phyloP scores from a whole-genome alignment of 2,888 invertebrate genomes.

The Lymantria dispar region DNA sequence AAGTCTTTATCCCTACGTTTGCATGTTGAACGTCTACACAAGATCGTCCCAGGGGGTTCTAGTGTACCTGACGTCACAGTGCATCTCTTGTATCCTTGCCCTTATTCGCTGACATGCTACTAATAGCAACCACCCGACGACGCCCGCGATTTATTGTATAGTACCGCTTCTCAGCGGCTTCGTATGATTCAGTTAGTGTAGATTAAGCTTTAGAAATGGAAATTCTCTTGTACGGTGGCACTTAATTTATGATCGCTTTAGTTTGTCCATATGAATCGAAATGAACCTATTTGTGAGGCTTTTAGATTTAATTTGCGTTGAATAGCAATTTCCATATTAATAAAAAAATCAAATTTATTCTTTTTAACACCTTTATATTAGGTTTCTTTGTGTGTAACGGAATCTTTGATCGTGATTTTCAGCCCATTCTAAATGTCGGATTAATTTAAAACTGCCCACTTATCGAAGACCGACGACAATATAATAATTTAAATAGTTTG shows the following conservation, averaged over 20 bases:
- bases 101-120: slow-evolving; percentile 38
- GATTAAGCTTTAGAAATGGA: slow-evolving; percentile 34
- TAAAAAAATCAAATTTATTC: too few relatives aligned
- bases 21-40: slow-evolving; percentile 6
- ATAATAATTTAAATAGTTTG: too few relatives aligned
- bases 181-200: slow-evolving; percentile 35
- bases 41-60: slow-evolving; percentile 9
- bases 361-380: too few relatives aligned
- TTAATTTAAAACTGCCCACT: too few relatives aligned
- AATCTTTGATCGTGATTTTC: too few relatives aligned
- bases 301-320: too few relatives aligned
- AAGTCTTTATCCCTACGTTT: background rate
- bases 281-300: too few relatives aligned
- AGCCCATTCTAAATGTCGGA: too few relatives aligned
- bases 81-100: slow-evolving; percentile 15
- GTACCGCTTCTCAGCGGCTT: slow-evolving; percentile 30
- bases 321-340: too few relatives aligned
- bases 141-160: slow-evolving; percentile 36
- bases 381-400: too few relatives aligned
- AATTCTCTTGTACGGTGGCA: slow-evolving; percentile 16
- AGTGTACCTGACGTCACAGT: slow-evolving; percentile 2
- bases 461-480: too few relatives aligned
- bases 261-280: too few relatives aligned
- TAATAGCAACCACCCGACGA: slow-evolving; percentile 44
- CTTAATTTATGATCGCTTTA: slow-evolving; percentile 16